Conservation (phyloP, 2,888 invertebrate species). For the Chaetogeoica ovagalla region DNA sequence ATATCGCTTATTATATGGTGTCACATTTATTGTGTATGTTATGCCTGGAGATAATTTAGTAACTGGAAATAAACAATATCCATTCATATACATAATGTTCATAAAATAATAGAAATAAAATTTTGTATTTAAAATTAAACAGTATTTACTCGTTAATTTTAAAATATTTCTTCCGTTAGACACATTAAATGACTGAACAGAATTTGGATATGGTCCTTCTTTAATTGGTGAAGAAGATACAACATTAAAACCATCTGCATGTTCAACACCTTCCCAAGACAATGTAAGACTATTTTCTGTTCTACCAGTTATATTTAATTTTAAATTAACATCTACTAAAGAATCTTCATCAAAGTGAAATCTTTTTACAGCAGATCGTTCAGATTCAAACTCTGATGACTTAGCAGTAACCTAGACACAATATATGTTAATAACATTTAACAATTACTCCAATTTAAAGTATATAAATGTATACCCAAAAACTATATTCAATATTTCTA, state of each 20-base stretch:
- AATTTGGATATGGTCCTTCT: conserved; percentile 63
- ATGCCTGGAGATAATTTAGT: conserved; percentile 64
- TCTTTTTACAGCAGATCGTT: conserved; percentile 65
- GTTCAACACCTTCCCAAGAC: conserved; percentile 66
- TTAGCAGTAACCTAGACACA: conserved; percentile 66
- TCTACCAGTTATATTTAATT: conserved; percentile 62
- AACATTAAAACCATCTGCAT: conserved; percentile 67
- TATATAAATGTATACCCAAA: conserved; percentile 28
- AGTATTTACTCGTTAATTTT: conserved; percentile 15
- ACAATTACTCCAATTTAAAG: conserved; percentile 12
- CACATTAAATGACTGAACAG: conserved; percentile 51
- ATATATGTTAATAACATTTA: conserved; percentile 3
- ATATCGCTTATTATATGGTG: conserved; percentile 66
- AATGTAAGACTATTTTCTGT: conserved; percentile 65
- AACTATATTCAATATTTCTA: conserved; percentile 43
- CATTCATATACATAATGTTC: too few species aligned
- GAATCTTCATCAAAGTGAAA: conserved; percentile 70
- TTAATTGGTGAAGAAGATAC: conserved; percentile 61
- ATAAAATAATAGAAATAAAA: conserved; percentile 4
- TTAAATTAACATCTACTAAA: conserved; percentile 66
- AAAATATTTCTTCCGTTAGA: not conserved
- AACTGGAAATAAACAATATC: conserved; percentile 60
- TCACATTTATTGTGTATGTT: conserved; percentile 66
- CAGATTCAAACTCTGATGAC: conserved; percentile 67
- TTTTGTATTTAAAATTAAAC: not conserved